phyloP scores from a whole-genome alignment of 1,140 invertebrate genomes.

The Rhizoglyphus robini region DNA sequence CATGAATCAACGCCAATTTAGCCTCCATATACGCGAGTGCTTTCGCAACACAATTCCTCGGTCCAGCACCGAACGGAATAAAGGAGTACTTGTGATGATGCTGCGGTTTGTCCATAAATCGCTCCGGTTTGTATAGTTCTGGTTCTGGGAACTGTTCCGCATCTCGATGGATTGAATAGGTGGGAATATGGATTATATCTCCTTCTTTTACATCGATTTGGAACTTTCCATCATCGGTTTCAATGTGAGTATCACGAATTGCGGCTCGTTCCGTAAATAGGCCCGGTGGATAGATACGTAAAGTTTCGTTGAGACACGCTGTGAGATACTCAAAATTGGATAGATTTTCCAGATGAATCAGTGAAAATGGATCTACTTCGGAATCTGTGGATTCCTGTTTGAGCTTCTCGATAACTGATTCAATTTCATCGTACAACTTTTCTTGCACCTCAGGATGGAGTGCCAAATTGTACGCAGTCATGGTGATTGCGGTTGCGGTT shows the following conservation, averaged over 20 bases:
- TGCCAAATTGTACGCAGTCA: constrained; percentile 43
- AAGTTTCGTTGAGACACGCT: constrained; percentile 34
- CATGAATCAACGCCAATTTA: constrained; percentile 1
- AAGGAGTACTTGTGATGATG: neutral
- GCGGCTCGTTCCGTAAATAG: constrained; percentile 36
- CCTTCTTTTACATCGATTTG: constrained; percentile 22
- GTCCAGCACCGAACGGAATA: constrained; percentile 16
- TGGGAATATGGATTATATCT: constrained; percentile 23
- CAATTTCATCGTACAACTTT: neutral
- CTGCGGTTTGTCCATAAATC: constrained; percentile 3
- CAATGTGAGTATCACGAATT: neutral
- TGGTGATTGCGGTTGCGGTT: constrained; percentile 40
- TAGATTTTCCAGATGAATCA: too few species aligned
- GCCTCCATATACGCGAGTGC: constrained; percentile 20
- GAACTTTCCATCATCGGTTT: neutral
- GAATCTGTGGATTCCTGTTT: neutral
- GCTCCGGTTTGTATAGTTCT: constrained; percentile 25
- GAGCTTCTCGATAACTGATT: neutral
- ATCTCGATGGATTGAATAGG: constrained; percentile 27
- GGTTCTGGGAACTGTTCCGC: constrained; percentile 25
- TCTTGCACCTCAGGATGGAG: constrained; percentile 34
- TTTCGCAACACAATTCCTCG: constrained; percentile 18
- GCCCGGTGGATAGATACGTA: constrained; percentile 33
- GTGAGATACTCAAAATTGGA: constrained; percentile 34
- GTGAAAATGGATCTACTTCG: neutral